A percentile compares a stretch with the other conserved stretches of the same genome.
Conservation (phyloP, 2,113 vertebrate genomes). For the Misgurnus mizolepis region DNA sequence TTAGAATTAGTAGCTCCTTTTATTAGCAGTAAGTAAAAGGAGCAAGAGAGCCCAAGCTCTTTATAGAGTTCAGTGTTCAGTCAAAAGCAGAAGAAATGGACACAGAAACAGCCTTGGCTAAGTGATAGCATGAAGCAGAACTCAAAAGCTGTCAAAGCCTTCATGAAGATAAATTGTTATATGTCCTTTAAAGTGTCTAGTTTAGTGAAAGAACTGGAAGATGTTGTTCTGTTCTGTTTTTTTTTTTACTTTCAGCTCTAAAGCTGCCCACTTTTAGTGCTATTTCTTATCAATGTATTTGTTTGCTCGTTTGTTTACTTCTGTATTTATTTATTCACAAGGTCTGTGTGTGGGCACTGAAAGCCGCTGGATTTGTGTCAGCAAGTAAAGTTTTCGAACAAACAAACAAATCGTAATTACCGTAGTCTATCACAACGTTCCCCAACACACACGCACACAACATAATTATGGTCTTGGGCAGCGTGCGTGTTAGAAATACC, state of each 20-base stretch:
- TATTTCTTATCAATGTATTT: background rate
- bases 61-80: background rate
- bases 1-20: background rate
- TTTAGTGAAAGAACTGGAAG: conserved; percentile 2
- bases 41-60: background rate
- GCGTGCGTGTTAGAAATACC: background rate
- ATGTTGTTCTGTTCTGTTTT: background rate
- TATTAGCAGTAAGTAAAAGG: background rate
- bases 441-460: background rate
- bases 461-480: background rate
- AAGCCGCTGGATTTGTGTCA: conserved; percentile 2
- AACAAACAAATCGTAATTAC: conserved; percentile 26
- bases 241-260: background rate
- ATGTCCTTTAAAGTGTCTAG: conserved; percentile 11
- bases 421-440: conserved; percentile 29
- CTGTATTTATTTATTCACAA: conserved; percentile 25
- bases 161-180: background rate
- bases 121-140: background rate
- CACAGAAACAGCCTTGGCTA: background rate
- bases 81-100: background rate
- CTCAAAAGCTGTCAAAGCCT: background rate
- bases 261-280: conserved; percentile 7
- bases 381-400: conserved; percentile 21
- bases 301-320: conserved; percentile 5
- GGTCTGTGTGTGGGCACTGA: conserved; percentile 30